Evolutionary conservation across 1,140 invertebrate species (phyloP).

Genomic region (Fopius arisanus): DNA sequence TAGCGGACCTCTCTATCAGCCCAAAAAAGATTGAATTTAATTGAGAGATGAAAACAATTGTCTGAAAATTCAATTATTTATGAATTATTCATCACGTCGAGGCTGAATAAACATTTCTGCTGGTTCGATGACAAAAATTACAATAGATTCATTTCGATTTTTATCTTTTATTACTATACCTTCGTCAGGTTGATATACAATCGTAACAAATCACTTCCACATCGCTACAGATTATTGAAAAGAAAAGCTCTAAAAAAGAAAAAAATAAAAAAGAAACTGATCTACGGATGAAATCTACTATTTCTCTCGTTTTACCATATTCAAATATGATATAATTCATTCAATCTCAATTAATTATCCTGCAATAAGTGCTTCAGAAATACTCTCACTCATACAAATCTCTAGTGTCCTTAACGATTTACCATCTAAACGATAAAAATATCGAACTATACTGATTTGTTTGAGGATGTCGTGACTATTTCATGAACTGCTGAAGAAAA

Average conservation of each 20-base stretch:
- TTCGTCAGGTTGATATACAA: background rate
- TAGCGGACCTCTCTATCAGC: too few relatives aligned
- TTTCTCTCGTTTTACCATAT: background rate
- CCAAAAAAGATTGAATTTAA: too few relatives aligned
- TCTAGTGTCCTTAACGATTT: background rate
- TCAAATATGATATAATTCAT: background rate
- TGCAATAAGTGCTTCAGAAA: background rate
- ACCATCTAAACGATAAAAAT: background rate
- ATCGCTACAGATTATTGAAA: background rate
- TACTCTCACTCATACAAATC: background rate
- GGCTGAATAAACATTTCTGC: too few relatives aligned
- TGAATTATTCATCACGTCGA: too few relatives aligned
- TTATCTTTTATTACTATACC: background rate
- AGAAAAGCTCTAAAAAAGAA: too few relatives aligned
- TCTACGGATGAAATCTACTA: background rate
- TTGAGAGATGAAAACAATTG: too few relatives aligned
- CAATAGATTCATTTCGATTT: background rate
- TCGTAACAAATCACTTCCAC: constrained; percentile 6
- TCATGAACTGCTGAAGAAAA: too few relatives aligned
- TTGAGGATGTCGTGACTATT: too few relatives aligned
- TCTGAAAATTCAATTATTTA: too few relatives aligned
- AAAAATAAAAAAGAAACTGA: background rate
- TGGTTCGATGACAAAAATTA: background rate
- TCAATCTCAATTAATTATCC: background rate
- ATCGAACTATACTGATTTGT: background rate